Evolutionary conservation across 2,113 vertebrate species (phyloP), one percentile per base, ranked within the genome.

Genomic region (Xiphophorus maculatus): DNA sequence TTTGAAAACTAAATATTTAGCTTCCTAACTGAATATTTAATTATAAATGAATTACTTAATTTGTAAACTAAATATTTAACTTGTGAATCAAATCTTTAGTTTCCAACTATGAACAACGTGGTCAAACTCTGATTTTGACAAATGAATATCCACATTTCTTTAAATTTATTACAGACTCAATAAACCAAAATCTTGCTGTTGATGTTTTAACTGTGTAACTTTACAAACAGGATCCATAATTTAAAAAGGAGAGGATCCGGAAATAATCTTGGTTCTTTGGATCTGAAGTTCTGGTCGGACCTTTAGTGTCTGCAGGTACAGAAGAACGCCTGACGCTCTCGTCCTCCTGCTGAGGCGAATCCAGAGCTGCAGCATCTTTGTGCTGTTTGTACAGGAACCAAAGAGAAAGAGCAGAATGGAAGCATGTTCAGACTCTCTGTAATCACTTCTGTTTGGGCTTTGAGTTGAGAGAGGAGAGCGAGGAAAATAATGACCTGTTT

Each of bases 401-500:
- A 90, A 90, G 84, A 81, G 80, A 89, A 73, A 89, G 84, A 80
- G 72, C 63, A 69, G 84, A 69, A 76, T 81, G 73, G 71, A 82
- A 66, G 80, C 32, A 71, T 83, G 91, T 92, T 94, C 94, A 94
- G 94, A 90, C 81, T 90, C 88, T 84, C 91, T 92, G 90, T 93
- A 94, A 95, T 94, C 91, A 89, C 87, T 83, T 77, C 74, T 76
- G 83, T 90, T 90, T 77, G 60, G 74, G 87, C 90, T 94, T 93
- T 94, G 92, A 95, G 94, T 92, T 91, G 73, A 32, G 89, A 81
- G 80, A 90, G 85, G 89, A 83, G 87, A 87, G 84, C 86, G 51
- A 8, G 88, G 90, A 90, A 93, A 94, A 93, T 93, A 92, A 94
- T 92, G 82, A 92, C 92, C 93, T 63, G 90, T 93, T 94, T 89